Base-by-base conservation (phyloP, 2,888 invertebrate genomes). In the Craniophora ligustri region DNA sequence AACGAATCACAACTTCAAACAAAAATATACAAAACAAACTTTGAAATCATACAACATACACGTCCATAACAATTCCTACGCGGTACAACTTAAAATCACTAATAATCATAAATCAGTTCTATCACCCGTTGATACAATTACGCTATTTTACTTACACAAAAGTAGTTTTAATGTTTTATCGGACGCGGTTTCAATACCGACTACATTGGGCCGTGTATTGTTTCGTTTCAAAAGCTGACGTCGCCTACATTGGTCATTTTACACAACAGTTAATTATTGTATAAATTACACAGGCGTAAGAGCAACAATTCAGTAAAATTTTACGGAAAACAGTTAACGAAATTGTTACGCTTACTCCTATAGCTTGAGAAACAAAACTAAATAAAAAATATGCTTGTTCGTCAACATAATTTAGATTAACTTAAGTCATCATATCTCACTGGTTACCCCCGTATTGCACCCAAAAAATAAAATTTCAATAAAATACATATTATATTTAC, bases 11-110 rank as follows among this genome's bases (percentile, higher is more conserved):
- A 85, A 80, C 70, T 85, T 76, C 79, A 84, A 89, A 87, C 86
- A 85, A 87, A 86, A 86, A 90, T 88, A 87, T 91, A 91, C 88
- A 91, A 80, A 87, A 79, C 68, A 79, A 72, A 71, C 61, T 53
- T 45, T 65, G 28, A 73, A 76, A 79, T 74, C 77, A 71, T 74
- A 79, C 82, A 82, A 75, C 79, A 57, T 63, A 71, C 81, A 84
- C 82, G 77, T 78, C 78, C 77, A 82, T 81, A 88, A 90, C 85
- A 87, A 84, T 88, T 83, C 81, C 87, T 88, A 89, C 80, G 79
- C 77, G 79, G 84, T 87, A 86, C 77, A 85, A 84, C 86, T 81
- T 59, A 82, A 84, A 80, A 78, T 66, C 81, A 80, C 76, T 63
- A 60, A 64, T 68, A 72, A 73, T 67, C 44, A 74, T 59, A 60